These are phyloP conservation scores for Oncorhynchus mykiss DNA, from an alignment of 2,113 vertebrate genomes.

Conservation along the genomic window DNA sequence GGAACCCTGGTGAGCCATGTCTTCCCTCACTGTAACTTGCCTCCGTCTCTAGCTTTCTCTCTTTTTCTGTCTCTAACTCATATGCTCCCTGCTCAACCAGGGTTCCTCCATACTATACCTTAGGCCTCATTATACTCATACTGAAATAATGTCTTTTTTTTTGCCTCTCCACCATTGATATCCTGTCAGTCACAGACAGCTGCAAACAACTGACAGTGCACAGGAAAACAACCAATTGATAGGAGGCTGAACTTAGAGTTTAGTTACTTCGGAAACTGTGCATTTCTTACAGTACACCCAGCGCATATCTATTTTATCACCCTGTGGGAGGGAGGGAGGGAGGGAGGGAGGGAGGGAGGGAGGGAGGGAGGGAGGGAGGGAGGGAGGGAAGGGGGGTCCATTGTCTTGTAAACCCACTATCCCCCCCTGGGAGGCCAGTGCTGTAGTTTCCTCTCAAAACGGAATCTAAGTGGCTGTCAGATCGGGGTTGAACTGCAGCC, in stretches of 20 bases:
- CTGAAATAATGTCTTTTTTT: slow-evolving; percentile 17
- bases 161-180: slow-evolving; percentile 15
- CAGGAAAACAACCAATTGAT: background rate
- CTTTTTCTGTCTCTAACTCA: background rate
- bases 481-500: slow-evolving; percentile 12
- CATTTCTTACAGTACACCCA: background rate
- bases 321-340: slow-evolving; percentile 7
- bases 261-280: too few relatives aligned
- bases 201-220: slow-evolving; percentile 23
- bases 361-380: slow-evolving; percentile 13
- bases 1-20: background rate
- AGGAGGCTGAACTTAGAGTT: too few relatives aligned
- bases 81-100: background rate
- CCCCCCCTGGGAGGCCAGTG: background rate
- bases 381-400: slow-evolving; percentile 18
- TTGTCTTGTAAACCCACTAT: background rate
- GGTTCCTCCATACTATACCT: background rate
- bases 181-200: slow-evolving; percentile 29
- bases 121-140: slow-evolving; percentile 8
- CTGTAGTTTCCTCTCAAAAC: slow-evolving; percentile 23
- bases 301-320: background rate
- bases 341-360: slow-evolving; percentile 16
- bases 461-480: slow-evolving; percentile 41
- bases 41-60: background rate
- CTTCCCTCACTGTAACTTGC: background rate